Conservation (phyloP, 1,140 invertebrate species). For the Pygmarrhopalites habei region DNA sequence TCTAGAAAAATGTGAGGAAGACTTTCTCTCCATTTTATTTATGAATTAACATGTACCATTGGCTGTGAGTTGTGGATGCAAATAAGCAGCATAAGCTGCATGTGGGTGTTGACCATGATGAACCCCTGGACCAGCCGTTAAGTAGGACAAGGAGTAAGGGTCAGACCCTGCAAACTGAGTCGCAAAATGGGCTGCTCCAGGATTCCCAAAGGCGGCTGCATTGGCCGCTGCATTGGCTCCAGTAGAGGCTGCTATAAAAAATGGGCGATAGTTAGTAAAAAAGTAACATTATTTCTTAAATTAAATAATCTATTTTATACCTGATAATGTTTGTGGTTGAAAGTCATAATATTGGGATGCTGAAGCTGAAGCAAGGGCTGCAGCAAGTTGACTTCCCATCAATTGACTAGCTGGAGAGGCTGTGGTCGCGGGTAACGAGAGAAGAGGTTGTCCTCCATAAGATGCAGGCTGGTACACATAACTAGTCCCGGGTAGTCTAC, state of each 20-base stretch:
- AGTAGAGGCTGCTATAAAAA: too few species aligned
- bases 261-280: too few species aligned
- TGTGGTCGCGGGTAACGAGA: slow-evolving; percentile 60
- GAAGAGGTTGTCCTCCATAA: slow-evolving; percentile 56
- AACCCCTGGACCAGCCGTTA: slow-evolving; percentile 2
- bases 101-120: slow-evolving; percentile 18
- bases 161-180: not conserved
- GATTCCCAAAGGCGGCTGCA: not conserved
- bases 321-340: slow-evolving; percentile 48
- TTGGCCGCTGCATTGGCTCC: not conserved
- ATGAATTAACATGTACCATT: too few species aligned
- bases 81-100: slow-evolving; percentile 19
- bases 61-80: too few species aligned
- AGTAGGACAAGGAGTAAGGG: not conserved
- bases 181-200: slow-evolving; percentile 1
- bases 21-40: too few species aligned
- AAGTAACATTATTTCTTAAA: too few species aligned
- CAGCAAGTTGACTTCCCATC: slow-evolving; percentile 6
- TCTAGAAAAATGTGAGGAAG: too few species aligned
- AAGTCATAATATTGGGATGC: slow-evolving; percentile 63
- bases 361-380: slow-evolving; percentile 11
- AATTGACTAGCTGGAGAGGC: slow-evolving; percentile 51
- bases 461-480: slow-evolving; percentile 62
- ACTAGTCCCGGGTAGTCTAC: slow-evolving; percentile 59
- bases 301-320: too few species aligned